Conservation (phyloP, 23 tunicate species). For the Halocynthia roretzi region DNA sequence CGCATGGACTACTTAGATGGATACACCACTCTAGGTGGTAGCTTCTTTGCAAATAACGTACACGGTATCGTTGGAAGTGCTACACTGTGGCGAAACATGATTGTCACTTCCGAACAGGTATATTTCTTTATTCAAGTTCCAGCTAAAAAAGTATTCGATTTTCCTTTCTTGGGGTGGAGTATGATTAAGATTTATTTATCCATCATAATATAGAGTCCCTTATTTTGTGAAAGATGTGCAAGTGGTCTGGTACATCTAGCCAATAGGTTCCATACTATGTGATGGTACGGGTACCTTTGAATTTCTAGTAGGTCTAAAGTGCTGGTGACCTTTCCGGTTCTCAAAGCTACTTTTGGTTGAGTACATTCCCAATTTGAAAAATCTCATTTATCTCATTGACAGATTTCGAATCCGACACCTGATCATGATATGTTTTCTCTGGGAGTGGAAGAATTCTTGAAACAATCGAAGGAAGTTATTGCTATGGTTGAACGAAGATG, state of each 20-base stretch:
- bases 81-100: conserved; percentile 66
- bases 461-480: not conserved
- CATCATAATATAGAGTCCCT: not conserved
- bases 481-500: conserved; percentile 9
- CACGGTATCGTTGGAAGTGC: conserved; percentile 55
- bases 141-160: too few species aligned
- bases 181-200: not conserved
- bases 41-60: conserved; percentile 34
- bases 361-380: not conserved
- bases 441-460: conserved; percentile 12
- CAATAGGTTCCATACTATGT: too few species aligned
- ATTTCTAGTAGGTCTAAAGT: not conserved
- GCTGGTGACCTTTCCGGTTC: too few species aligned
- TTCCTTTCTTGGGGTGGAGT: not conserved
- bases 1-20: conserved; percentile 38
- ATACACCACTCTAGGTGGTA: conserved; percentile 57
- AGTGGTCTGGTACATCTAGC: too few species aligned
- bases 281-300: not conserved
- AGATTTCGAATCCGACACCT: not conserved
- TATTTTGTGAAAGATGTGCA: not conserved
- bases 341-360: too few species aligned
- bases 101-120: conserved; percentile 16
- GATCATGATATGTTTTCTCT: conserved; percentile 6
- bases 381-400: not conserved
- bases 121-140: too few species aligned